Evolutionary conservation across 2,888 invertebrate species (phyloP).

Genomic region (Agrotis clavis): DNA sequence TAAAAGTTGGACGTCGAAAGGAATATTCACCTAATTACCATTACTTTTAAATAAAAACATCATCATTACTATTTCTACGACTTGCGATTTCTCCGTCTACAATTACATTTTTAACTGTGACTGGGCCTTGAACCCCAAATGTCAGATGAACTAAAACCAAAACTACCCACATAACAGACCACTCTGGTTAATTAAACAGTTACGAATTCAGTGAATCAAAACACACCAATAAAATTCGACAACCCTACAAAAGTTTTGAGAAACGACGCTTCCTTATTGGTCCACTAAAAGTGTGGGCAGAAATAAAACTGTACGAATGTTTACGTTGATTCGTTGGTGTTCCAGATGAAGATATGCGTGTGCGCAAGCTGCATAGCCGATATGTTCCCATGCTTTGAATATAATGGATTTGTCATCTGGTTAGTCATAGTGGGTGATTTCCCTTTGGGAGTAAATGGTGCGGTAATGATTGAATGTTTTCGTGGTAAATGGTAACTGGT

Average conservation of each 20-base stretch:
- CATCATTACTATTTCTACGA: too few species aligned
- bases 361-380: slow-evolving; percentile 41
- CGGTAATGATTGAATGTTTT: slow-evolving; percentile 16
- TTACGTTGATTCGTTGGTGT: slow-evolving; percentile 53
- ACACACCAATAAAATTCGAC: slow-evolving; percentile 22
- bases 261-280: slow-evolving; percentile 58
- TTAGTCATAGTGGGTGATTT: slow-evolving; percentile 47
- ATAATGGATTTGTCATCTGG: slow-evolving; percentile 50
- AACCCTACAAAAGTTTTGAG: slow-evolving; percentile 39
- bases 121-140: neutral
- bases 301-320: slow-evolving; percentile 55
- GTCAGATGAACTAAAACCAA: neutral
- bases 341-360: slow-evolving; percentile 36
- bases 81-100: too few species aligned
- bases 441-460: slow-evolving; percentile 20
- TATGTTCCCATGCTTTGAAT: slow-evolving; percentile 56
- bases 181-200: neutral
- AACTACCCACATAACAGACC: neutral
- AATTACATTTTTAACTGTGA: too few species aligned
- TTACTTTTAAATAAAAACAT: too few species aligned
- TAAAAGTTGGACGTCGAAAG: neutral
- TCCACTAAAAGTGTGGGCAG: slow-evolving; percentile 52
- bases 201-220: neutral
- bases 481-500: slow-evolving; percentile 8
- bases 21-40: too few species aligned